Conservation (phyloP, 2,113 vertebrate genomes). For the Lontra canadensis region DNA sequence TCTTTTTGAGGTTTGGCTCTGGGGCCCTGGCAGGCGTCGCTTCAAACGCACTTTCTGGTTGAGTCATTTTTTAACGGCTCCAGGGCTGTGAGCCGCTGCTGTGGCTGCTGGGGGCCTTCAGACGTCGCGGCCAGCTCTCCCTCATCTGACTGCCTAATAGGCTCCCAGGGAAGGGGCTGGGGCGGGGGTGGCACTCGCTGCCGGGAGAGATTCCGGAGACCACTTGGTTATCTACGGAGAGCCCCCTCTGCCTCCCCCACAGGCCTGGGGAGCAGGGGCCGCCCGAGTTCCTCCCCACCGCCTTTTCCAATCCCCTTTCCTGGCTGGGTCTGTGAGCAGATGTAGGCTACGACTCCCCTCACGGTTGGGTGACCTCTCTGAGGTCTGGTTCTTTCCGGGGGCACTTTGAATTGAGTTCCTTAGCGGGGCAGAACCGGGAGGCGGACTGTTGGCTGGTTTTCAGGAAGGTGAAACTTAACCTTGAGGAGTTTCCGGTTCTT, state of each 20-base stretch:
- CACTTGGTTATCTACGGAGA: neutral
- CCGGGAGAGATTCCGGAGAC: neutral
- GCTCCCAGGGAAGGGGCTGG: neutral
- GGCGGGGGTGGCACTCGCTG: neutral
- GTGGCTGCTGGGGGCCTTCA: neutral
- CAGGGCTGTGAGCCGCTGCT: neutral
- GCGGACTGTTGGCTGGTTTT: slow-evolving; percentile 13
- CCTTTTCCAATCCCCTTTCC: neutral
- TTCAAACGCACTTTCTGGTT: slow-evolving; percentile 85
- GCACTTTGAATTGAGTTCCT: neutral
- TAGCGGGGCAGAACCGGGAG: neutral
- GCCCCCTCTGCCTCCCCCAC: neutral
- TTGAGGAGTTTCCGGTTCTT: slow-evolving; percentile 55
- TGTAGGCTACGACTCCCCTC: neutral
- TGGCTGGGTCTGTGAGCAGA: neutral
- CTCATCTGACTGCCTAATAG: neutral
- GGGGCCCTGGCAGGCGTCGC: slow-evolving; percentile 72
- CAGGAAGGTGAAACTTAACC: slow-evolving; percentile 65
- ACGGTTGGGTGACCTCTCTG: neutral
- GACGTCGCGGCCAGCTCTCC: neutral
- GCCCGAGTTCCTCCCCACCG: neutral
- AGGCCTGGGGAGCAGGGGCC: neutral
- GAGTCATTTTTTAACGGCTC: slow-evolving; percentile 84
- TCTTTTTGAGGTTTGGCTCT: slow-evolving; percentile 85
- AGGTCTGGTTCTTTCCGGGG: neutral